Percentiles rank a stretch among this genome's conserved stretches.
These are phyloP conservation scores for Echinometra lucunter DNA, from an alignment of 53 echinoderm and acorn worm genomes.

Conservation along the genomic window DNA sequence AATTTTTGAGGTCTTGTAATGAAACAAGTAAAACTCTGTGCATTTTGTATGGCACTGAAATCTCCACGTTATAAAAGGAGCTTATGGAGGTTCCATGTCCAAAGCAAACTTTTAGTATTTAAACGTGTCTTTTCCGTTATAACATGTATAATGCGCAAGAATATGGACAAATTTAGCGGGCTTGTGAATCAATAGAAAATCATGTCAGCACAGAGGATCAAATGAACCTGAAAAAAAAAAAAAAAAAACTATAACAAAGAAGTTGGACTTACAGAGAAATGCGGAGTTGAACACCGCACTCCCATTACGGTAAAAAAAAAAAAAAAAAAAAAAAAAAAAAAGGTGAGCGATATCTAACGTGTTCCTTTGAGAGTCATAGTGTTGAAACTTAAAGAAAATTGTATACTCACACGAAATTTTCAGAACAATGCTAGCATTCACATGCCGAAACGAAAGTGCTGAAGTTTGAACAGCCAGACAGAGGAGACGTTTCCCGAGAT, in stretches of 20 bases:
- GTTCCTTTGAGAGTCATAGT: not conserved
- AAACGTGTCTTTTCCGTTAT: too few relatives aligned
- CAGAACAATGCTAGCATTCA: not conserved
- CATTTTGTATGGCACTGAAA: too few relatives aligned
- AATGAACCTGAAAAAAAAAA: not conserved
- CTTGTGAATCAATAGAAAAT: too few relatives aligned
- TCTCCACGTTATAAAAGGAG: too few relatives aligned
- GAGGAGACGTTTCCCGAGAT: not conserved
- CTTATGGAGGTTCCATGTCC: too few relatives aligned
- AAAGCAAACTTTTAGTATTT: too few relatives aligned
- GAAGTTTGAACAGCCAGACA: not conserved
- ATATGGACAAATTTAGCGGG: too few relatives aligned
- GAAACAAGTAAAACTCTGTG: too few relatives aligned
- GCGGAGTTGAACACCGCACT: not conserved
- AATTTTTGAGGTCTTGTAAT: too few relatives aligned
- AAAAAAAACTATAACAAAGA: too few relatives aligned
- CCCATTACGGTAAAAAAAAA: not conserved
- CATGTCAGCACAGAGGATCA: too few relatives aligned
- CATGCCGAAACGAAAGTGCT: not conserved
- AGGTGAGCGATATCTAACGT: not conserved
- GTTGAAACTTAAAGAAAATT: not conserved
- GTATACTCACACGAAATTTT: not conserved
- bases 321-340: not conserved
- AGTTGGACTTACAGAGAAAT: not conserved
- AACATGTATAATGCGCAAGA: too few relatives aligned